Conservation (phyloP, 2,797 vertebrate species). For the Merluccius polli region DNA sequence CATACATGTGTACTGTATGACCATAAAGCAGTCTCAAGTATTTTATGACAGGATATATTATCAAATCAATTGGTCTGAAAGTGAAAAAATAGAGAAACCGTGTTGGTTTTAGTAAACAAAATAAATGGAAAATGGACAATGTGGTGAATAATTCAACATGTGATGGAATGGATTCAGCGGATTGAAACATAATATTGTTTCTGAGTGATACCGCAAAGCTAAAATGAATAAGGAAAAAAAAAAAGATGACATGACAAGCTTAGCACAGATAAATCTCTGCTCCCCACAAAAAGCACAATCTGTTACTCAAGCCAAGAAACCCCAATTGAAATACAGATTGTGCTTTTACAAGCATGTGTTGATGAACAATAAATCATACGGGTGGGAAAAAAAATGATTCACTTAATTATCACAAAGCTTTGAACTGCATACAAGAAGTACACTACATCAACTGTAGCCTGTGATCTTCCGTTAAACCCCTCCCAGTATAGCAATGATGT, state of each 20-base stretch:
- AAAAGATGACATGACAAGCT: background rate
- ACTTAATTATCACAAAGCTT: no score
- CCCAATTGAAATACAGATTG: background rate
- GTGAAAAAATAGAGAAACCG: background rate
- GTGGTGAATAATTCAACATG: background rate
- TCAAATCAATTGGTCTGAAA: background rate
- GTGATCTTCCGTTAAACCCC: no score
- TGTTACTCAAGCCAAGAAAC: background rate
- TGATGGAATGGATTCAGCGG: background rate
- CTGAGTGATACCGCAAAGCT: background rate
- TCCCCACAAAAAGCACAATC: background rate
- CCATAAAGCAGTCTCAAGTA: background rate
- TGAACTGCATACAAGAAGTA: no score
- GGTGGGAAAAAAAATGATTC: no score
- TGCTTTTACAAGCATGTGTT: background rate
- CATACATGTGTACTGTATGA: background rate
- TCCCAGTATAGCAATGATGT: no score
- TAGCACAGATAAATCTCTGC: background rate
- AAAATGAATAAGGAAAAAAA: background rate
- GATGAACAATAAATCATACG: no score
- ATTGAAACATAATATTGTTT: background rate
- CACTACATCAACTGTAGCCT: no score
- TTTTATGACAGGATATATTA: background rate
- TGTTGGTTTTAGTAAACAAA: background rate
- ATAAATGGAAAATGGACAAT: background rate